Evolutionary conservation across 2,113 vertebrate species (phyloP).

Genomic region (Aptenodytes forsteri): DNA sequence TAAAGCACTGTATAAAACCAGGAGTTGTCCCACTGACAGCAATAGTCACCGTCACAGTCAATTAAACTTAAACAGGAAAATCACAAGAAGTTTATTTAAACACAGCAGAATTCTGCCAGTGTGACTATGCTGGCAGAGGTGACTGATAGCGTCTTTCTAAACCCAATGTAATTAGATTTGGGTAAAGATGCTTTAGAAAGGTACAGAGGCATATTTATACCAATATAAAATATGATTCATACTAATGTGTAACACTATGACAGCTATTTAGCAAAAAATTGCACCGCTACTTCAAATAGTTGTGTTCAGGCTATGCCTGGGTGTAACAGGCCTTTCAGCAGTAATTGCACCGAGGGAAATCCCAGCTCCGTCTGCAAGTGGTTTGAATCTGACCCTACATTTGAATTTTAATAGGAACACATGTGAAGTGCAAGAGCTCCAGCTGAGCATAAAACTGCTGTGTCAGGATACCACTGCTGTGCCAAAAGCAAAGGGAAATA

Average conservation of each 20-base stretch:
- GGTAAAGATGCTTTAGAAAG: not conserved
- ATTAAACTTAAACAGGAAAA: not conserved
- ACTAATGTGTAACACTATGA: rapidly evolving
- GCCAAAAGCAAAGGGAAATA: not conserved
- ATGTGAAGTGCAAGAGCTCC: not conserved
- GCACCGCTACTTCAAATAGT: rapidly evolving
- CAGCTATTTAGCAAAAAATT: not conserved
- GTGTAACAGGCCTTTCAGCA: too few relatives aligned
- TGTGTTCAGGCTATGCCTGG: rapidly evolving
- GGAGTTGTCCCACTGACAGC: not conserved
- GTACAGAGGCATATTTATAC: not conserved
- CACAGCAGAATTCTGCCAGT: too few relatives aligned
- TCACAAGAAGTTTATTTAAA: not conserved
- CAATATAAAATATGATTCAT: not conserved
- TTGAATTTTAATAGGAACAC: not conserved
- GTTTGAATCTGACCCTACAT: not conserved
- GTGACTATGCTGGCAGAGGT: not conserved
- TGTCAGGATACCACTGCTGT: not conserved
- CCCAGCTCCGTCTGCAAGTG: rapidly evolving
- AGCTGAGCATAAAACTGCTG: not conserved
- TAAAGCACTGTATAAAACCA: rapidly evolving
- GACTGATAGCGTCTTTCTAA: not conserved
- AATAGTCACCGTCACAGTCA: not conserved
- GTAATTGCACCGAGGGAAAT: too few relatives aligned
- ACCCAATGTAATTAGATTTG: not conserved